Evolutionary conservation across 2,113 vertebrate species (phyloP), one percentile per base, ranked within the genome.

Genomic region (Oreochromis aureus): DNA sequence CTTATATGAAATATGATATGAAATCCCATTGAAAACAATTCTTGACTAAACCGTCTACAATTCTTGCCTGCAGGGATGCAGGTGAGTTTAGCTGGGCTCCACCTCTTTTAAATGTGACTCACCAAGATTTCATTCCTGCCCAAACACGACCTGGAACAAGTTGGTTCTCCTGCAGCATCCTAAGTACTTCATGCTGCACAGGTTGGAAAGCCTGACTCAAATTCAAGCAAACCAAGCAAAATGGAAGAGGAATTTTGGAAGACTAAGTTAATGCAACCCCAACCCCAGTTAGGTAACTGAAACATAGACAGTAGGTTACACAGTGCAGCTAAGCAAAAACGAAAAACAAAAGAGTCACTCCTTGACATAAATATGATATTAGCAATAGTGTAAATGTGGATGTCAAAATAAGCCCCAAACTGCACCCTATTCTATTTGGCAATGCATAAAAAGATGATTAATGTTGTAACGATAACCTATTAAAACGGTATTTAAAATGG

Each of bases 21-120:
- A 63, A 63, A 48, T 30, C 11, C 22, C 8, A 59, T 4, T 76
- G 13, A 53, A 55, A 24, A 18, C 11, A 7, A 34, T 81, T 82
- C 85, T 81, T 4, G 79, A 69, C 44, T 18, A 89, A 66, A 84
- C 66, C 55, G 48, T 54, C 48, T 54, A 12, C n/a, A 41, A 53
- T 34, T 82, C 41, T n/a, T 85, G 82, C 82, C 90, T 94, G 86
- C 78, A 82, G 90, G 61, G 54, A 3, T n/a, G 78, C 92, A 90
- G 94, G 89, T 91, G 78, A 86, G 78, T 46, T 54, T n/a, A 5
- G 4, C 18, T 27, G 6, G 10, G 81, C 91, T 69, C 89, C 94
- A 2, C 94, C 93, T 66, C 61, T n/a, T 55, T 58, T n/a, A 3
- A 80, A 56, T 15, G 48, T 54, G 48, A 89, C 54, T 79, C 73